These are phyloP conservation scores for Synergus japonicus DNA, from an alignment of 2,888 invertebrate genomes.

Conservation along the genomic window DNA sequence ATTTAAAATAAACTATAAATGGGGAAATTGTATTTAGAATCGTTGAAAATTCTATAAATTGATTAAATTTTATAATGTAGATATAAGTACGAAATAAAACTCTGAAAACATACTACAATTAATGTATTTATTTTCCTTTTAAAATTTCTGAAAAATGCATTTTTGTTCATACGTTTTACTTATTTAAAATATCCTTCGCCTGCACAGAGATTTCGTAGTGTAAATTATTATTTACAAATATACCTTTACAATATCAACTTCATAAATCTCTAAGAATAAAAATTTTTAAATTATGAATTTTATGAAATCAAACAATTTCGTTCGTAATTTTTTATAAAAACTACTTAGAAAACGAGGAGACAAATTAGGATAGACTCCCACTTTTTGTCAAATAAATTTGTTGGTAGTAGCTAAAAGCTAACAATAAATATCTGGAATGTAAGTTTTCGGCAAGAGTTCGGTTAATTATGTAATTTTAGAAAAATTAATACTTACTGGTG, in stretches of 20 bases:
- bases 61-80: neutral
- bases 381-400: too few species aligned
- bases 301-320: neutral
- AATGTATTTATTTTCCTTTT: neutral
- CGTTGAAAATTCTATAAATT: neutral
- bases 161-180: neutral
- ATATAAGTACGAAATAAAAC: neutral
- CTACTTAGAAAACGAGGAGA: neutral
- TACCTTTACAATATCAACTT: neutral
- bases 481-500: neutral
- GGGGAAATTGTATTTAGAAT: neutral
- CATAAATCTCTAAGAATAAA: neutral
- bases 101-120: neutral
- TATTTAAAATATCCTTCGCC: neutral
- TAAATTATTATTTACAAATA: neutral
- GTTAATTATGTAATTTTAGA: neutral
- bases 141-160: neutral
- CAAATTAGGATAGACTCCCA: neutral
- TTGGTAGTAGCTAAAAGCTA: too few species aligned
- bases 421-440: too few species aligned
- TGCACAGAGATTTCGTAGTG: neutral
- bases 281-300: neutral
- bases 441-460: too few species aligned
- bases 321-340: neutral
- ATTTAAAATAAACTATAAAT: neutral